Evolutionary conservation across 2,797 vertebrate species (phyloP), one percentile per base, ranked within the genome.

Genomic region (Mionectes olivaceus): DNA sequence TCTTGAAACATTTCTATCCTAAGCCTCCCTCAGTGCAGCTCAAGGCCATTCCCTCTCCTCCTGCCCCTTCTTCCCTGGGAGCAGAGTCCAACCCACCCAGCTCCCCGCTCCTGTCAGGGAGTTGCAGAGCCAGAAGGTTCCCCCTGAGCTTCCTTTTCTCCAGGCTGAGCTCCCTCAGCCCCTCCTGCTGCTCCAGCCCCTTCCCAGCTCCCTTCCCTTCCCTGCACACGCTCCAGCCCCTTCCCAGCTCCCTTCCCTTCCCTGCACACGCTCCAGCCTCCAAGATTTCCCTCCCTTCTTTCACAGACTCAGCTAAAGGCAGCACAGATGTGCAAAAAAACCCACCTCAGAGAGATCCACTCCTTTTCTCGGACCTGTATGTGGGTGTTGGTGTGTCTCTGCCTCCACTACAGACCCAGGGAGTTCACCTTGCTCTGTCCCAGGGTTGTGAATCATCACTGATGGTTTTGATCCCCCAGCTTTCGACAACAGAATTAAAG

Each of bases 81-180:
- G 13, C 13, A 75, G 6, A 84, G 14, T 35, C 60, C 1, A 0
- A 23, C 4, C 10, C 5, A 18, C 11, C 10, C 0, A 0, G 10
- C 47, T 69, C 21, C 21, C 37, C 37, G 10, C 39, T 73, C 52
- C 60, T 67, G 60, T 0, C 46, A 47, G 61, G 60, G 53, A 7
- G 1, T 2, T 73, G 16, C 35, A 52, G 37, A 73, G 21, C n/a
- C 44, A 33, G 1, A 44, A 28, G 5, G 6, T 1, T 9, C 35
- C 35, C 35, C 35, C 35, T 35, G 35, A 35, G 35, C 35, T 9
- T 35, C 35, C 35, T 35, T 35, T 35, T 35, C 35, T 35, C 35
- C 35, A 35, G 35, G 35, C 35, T 35, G 35, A 35, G 35, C 35
- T 9, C 35, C 35, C 35, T 9, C 35, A 35, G 35, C 35, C 35